A percentile compares a stretch with the other conserved stretches of the same genome.
phyloP scores from a whole-genome alignment of 2,113 vertebrate genomes.

The Cottus gobio region DNA sequence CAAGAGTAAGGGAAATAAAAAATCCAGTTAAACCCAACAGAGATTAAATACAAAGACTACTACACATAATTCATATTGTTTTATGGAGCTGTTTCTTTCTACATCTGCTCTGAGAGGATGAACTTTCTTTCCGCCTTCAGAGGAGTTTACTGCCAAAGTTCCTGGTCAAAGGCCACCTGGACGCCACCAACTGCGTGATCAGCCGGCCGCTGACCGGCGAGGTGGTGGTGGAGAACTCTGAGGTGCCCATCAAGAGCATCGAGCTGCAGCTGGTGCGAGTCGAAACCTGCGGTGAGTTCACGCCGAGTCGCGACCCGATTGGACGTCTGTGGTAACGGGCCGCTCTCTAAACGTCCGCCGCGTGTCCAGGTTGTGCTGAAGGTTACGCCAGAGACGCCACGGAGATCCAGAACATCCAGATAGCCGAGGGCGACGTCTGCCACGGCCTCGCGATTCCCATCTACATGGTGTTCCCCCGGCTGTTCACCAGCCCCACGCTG shows the following conservation, averaged over 20 bases:
- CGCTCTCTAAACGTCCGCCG: accelerated
- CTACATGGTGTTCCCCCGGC: constrained; percentile 95
- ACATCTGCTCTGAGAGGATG: no score
- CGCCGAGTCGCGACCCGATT: no score
- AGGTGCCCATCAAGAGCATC: constrained; percentile 91
- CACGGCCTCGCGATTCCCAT: constrained; percentile 89
- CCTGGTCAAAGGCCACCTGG: constrained; percentile 90
- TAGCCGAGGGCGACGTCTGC: constrained; percentile 94
- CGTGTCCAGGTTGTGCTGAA: constrained; percentile 90
- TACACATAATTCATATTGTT: no score
- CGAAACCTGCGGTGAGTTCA: constrained; percentile 93
- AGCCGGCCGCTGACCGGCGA: constrained; percentile 93
- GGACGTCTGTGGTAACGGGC: not conserved
- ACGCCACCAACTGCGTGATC: constrained; percentile 91
- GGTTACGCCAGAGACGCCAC: constrained; percentile 96
- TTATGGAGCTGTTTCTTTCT: no score
- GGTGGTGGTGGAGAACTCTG: constrained; percentile 91
- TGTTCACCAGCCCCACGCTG: constrained; percentile 96
- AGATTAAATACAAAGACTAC: no score
- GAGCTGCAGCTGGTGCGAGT: constrained; percentile 97
- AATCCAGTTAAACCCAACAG: no score
- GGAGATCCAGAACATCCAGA: constrained; percentile 98
- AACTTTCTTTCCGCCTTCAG: constrained; percentile 65
- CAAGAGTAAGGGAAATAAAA: no score
- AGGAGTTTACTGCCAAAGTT: constrained; percentile 90